phyloP scores from a whole-genome alignment of 2,888 invertebrate species.

The Heliconius ethilla region DNA sequence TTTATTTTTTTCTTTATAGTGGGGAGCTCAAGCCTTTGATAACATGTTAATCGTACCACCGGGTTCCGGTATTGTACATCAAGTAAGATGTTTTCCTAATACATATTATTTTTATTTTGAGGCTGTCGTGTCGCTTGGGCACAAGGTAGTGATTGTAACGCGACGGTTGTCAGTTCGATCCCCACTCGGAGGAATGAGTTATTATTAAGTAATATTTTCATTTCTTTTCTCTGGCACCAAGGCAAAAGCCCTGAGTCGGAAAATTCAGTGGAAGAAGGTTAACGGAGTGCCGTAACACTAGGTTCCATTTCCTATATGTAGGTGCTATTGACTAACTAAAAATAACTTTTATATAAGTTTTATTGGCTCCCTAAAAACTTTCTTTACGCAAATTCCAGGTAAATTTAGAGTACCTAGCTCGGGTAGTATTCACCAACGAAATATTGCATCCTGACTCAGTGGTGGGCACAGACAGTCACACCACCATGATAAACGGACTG shows the following conservation, averaged over 20 bases:
- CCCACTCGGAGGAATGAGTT: no score
- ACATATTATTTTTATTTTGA: no score
- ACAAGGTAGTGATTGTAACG: no score
- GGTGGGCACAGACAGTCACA: conserved; percentile 99
- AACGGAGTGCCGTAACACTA: not conserved
- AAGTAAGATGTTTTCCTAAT: conserved; percentile 68
- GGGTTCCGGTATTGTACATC: conserved; percentile 98
- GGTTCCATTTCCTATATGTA: not conserved
- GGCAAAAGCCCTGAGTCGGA: not conserved
- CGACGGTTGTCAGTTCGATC: no score
- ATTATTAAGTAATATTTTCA: not conserved
- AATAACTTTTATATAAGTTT: no score
- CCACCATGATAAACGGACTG: conserved; percentile 99
- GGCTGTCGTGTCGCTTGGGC: no score
- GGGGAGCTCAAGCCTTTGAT: conserved; percentile 97
- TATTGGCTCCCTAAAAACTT: not conserved
- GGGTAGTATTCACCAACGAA: conserved; percentile 89
- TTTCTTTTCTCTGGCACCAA: not conserved
- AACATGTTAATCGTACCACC: conserved; percentile 99
- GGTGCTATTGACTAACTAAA: no score
- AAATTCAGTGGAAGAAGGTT: not conserved
- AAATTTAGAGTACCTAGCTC: conserved; percentile 93
- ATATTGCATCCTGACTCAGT: conserved; percentile 93
- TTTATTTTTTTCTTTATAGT: conserved; percentile 77
- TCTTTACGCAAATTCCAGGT: conserved; percentile 85